Evolutionary conservation across 64 coral and sea anemone species (phyloP).

Genomic region (Trachythela sp.): DNA sequence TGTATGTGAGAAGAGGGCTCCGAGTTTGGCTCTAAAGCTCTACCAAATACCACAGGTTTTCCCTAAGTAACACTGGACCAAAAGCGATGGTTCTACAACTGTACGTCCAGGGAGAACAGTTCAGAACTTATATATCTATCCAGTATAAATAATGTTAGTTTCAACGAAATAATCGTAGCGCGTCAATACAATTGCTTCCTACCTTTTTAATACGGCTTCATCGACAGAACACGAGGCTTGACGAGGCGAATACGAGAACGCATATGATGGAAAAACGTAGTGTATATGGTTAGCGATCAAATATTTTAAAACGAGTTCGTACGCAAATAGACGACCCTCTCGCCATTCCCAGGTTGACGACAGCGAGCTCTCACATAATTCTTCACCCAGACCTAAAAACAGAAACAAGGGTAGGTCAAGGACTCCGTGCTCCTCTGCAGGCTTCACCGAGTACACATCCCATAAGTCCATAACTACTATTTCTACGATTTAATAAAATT

Average conservation of each 20-base stretch:
- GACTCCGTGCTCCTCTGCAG: too few relatives aligned
- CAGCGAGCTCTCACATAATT: conserved; percentile 48
- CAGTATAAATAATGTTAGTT: background rate
- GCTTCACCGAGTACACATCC: too few relatives aligned
- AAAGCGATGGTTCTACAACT: too few relatives aligned
- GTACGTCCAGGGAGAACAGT: too few relatives aligned
- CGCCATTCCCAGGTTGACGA: conserved; percentile 97
- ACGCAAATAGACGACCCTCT: conserved; percentile 88
- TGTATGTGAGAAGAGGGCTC: too few relatives aligned
- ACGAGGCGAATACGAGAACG: conserved; percentile 49
- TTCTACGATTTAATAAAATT: too few relatives aligned
- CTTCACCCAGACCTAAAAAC: background rate
- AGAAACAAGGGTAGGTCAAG: too few relatives aligned
- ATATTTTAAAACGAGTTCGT: conserved; percentile 90
- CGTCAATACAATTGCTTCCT: background rate
- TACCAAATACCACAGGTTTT: too few relatives aligned
- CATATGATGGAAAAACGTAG: conserved; percentile 89
- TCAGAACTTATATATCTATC: too few relatives aligned
- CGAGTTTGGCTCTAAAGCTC: too few relatives aligned
- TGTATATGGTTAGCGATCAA: conserved; percentile 95
- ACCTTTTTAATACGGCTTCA: conserved; percentile 72
- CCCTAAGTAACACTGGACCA: too few relatives aligned
- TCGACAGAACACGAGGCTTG: conserved; percentile 75
- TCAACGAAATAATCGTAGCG: background rate
- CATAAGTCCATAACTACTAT: too few relatives aligned